Evolutionary conservation across 2,888 invertebrate genomes (phyloP), one percentile per base, ranked within the genome.

Genomic region (Phengaris arion): DNA sequence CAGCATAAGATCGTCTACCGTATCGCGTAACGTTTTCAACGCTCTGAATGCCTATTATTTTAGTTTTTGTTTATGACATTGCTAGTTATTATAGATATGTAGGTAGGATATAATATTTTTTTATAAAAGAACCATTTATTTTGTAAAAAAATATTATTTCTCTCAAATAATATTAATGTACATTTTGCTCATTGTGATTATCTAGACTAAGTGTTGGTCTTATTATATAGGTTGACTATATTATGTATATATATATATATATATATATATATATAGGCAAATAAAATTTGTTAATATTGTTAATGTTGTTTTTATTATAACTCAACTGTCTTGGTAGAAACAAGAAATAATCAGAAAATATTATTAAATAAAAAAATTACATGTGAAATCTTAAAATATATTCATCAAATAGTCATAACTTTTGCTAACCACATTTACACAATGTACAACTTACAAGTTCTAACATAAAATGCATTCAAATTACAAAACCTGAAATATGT

Each of bases 151-250:
- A 22, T 22, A 22, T 22, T 22, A n/a, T 77, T 75, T 54, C n/a
- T 35, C 51, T 13, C 8, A 68, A n/a, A 64, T 59, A 45, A 52
- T 59, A 52, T 35, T 68, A 74, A 64, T 59, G 64, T 74, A 69
- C 45, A 75, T 69, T 69, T 78, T 78, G 78, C 77, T 76, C 77
- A 78, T 78, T 78, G 78, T 77, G 77, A 77, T 76, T 74, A 74
- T 68, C 52, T 77, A 68, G 72, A 46, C 68, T 64, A 68, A 73
- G 73, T 77, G 68, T 74, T 70, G 15, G 74, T 77, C 64, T 72
- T 68, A 12, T 64, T 22, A 22, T 22, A 22, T 22, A 22, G 22
- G 22, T 22, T 64, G 64, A 64, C 64, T 64, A 46, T 12, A 51
- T 12, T 7, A 35, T 35, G 35, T 74, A 59, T 78, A 73, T 78